Percentiles rank a stretch among this genome's conserved stretches.
Evolutionary conservation across 2,113 vertebrate genomes (phyloP).

Genomic region (Solea senegalensis): DNA sequence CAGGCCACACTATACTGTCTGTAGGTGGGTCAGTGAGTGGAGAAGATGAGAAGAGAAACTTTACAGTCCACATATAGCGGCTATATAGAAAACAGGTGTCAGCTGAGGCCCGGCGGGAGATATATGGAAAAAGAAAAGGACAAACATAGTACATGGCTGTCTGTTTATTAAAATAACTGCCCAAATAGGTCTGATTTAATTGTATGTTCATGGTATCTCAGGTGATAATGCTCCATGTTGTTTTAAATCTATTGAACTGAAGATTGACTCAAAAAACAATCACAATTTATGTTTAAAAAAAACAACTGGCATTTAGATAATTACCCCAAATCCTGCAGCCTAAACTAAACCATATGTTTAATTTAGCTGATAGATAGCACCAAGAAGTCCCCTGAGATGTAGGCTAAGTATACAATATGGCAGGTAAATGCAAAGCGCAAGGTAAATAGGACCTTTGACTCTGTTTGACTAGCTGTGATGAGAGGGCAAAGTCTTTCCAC

Average conservation of each 20-base stretch:
- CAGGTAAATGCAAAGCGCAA: conserved; percentile 56
- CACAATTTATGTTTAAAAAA: too few species aligned
- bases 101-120: conserved; percentile 7
- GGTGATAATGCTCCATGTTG: too few species aligned
- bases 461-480: conserved; percentile 72
- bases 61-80: conserved; percentile 18
- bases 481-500: conserved; percentile 70
- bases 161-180: neutral
- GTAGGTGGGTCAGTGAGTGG: conserved; percentile 27
- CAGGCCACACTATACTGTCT: conserved; percentile 30
- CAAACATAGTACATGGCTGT: neutral
- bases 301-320: too few species aligned
- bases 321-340: too few species aligned
- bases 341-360: neutral
- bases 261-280: too few species aligned
- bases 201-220: too few species aligned
- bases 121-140: neutral
- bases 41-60: conserved; percentile 6
- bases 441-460: conserved; percentile 76
- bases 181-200: neutral
- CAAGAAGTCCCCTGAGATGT: conserved; percentile 14
- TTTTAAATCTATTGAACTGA: too few species aligned
- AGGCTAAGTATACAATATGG: conserved; percentile 57
- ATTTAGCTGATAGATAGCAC: neutral
- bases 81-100: conserved; percentile 32